Evolutionary conservation across 2,888 invertebrate species (phyloP).

Genomic region (Spialia ferax): DNA sequence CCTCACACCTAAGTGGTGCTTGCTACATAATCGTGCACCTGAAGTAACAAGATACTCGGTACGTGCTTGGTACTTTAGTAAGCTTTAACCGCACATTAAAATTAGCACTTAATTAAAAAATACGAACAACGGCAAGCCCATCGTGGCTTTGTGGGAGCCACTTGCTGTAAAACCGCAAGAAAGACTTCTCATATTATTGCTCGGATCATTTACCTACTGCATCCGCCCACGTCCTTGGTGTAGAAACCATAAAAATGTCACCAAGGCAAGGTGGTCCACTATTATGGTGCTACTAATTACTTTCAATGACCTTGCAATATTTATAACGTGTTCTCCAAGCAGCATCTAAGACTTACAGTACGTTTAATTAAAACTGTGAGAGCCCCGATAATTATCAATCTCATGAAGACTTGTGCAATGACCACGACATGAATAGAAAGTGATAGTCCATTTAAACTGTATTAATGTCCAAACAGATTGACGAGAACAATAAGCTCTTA

Average conservation of each 20-base stretch:
- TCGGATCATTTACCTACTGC: slow-evolving; percentile 42
- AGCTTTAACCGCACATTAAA: neutral
- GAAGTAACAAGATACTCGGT: neutral
- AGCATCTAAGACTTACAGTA: slow-evolving; percentile 51
- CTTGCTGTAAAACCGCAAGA: slow-evolving; percentile 48
- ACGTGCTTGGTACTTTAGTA: neutral
- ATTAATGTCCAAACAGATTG: slow-evolving; percentile 34
- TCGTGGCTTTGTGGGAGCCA: neutral
- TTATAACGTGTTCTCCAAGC: slow-evolving; percentile 54
- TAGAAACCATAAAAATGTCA: slow-evolving; percentile 70
- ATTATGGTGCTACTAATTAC: slow-evolving; percentile 64
- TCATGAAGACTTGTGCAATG: slow-evolving; percentile 28
- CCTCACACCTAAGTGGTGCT: neutral
- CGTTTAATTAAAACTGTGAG: slow-evolving; percentile 51
- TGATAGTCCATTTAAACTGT: slow-evolving; percentile 35
- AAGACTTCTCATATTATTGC: slow-evolving; percentile 29
- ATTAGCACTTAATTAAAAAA: slow-evolving; percentile 15
- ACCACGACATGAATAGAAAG: slow-evolving; percentile 33
- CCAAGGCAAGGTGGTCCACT: slow-evolving; percentile 72
- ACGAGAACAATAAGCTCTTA: slow-evolving; percentile 28
- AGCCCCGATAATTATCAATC: slow-evolving; percentile 37
- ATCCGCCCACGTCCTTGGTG: slow-evolving; percentile 53
- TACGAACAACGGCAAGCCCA: slow-evolving; percentile 2
- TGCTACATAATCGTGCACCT: neutral
- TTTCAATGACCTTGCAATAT: slow-evolving; percentile 67